Evolutionary conservation across 2,113 vertebrate species (phyloP), one percentile per base, ranked within the genome.

Genomic region (Lipotes vexillifer): DNA sequence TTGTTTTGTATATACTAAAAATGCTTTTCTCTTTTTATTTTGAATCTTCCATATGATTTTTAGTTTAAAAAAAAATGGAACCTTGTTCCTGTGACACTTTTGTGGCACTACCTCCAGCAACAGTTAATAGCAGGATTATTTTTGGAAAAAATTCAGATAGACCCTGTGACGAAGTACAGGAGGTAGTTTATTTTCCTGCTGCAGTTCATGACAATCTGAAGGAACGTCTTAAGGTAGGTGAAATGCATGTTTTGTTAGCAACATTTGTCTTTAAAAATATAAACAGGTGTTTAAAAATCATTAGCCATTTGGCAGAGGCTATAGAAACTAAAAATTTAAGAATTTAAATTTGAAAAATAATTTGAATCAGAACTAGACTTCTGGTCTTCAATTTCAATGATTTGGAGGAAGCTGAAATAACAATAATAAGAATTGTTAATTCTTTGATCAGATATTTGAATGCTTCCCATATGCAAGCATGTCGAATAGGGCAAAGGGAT

Each of bases 81-180:
- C 99, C 99, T 20, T 98, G 93, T 93, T 99, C 99, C 89, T 99
- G 99, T 97, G 99, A 99, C 98, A 99, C 99, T 11, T 99, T 99
- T 46, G 99, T 99, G 98, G 99, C 99, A 96, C 98, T 99, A 89
- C 99, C 99, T 88, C 99, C 99, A 61, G 99, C 99, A 93, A 98
- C 99, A 31, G 97, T 98, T 87, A 98, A 95, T 27, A 98, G 98
- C 17, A 98, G 98, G 41, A 98, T 99, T 78, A 98, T 99, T 90
- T 99, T 99, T 98, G 99, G 99, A 63, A 99, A 99, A 98, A 99
- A 99, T 98, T 99, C 99, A 11, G 99, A 99, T 98, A 99, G 99
- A 97, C 99, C 99, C 21, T 99, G 98, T 33, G 99, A 99, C 98
- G 99, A 99, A 98, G 99, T 99, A 87, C 99, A 99, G 96, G 99